Percentiles rank a stretch among this genome's conserved stretches.
Evolutionary conservation across 2,888 invertebrate genomes (phyloP).

Genomic region (Hypsopygia costalis): DNA sequence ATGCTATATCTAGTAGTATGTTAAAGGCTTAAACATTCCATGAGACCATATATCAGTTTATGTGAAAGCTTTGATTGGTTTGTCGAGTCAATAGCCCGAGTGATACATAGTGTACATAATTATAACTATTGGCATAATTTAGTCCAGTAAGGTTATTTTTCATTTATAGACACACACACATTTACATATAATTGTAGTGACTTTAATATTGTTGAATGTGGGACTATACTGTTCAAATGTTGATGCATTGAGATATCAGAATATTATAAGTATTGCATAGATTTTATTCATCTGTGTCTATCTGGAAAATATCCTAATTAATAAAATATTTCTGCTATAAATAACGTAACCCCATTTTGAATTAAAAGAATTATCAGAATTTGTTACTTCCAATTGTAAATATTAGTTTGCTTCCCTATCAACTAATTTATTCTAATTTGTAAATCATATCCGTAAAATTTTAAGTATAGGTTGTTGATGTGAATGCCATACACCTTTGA

Average conservation of each 20-base stretch:
- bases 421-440: conserved; percentile 65
- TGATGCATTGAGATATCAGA: not conserved
- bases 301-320: conserved; percentile 28
- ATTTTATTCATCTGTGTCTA: conserved; percentile 21
- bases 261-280: conserved; percentile 1
- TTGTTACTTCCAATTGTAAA: conserved; percentile 56
- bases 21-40: conserved; percentile 76
- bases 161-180: conserved; percentile 29
- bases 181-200: conserved; percentile 6
- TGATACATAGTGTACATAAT: conserved; percentile 38
- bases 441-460: conserved; percentile 57
- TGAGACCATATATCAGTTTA: conserved; percentile 59
- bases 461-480: conserved; percentile 51
- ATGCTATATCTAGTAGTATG: conserved; percentile 57
- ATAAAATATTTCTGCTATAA: conserved; percentile 16
- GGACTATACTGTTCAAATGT: not conserved
- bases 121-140: conserved; percentile 28
- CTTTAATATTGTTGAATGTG: conserved; percentile 8
- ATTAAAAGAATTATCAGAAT: conserved; percentile 22
- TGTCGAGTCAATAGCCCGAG: conserved; percentile 32
- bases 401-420: conserved; percentile 67
- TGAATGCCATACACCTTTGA: conserved; percentile 48
- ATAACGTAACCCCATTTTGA: conserved; percentile 13
- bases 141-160: conserved; percentile 28
- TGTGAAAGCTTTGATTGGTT: conserved; percentile 61